Conservation (phyloP, 2,888 invertebrate genomes). For the Camptogramma bilineatum region DNA sequence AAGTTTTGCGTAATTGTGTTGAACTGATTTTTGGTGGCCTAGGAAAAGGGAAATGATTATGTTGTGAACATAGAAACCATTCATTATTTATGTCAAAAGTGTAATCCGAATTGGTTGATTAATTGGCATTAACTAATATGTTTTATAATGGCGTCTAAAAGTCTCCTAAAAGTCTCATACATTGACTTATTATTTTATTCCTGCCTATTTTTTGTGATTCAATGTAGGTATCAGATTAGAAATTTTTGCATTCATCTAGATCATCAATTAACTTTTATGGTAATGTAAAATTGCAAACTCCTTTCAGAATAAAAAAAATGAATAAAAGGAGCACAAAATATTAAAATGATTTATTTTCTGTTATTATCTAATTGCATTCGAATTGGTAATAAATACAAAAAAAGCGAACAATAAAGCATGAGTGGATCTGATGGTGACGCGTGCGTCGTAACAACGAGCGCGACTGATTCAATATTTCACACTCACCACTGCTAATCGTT, state of each 20-base stretch:
- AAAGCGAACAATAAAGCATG: slow-evolving; percentile 54
- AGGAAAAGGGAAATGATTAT: neutral
- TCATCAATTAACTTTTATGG: neutral
- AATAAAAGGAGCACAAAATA: neutral
- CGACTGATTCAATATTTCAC: slow-evolving; percentile 78
- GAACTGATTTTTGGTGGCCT: no score
- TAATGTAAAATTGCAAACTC: neutral
- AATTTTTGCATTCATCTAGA: neutral
- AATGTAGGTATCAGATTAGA: neutral
- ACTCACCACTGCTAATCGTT: slow-evolving; percentile 77
- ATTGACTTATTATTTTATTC: slow-evolving; percentile 1
- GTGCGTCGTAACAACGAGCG: slow-evolving; percentile 68
- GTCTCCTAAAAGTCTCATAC: neutral
- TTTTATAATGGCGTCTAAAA: neutral
- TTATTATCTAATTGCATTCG: slow-evolving; percentile 19
- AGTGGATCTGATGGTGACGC: slow-evolving; percentile 64
- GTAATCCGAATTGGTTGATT: slow-evolving; percentile 2
- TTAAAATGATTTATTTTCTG: slow-evolving; percentile 2
- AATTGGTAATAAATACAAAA: slow-evolving; percentile 45
- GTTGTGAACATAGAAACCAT: neutral
- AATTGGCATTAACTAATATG: slow-evolving; percentile 6
- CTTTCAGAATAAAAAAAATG: neutral
- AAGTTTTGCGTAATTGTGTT: no score
- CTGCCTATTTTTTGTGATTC: neutral
- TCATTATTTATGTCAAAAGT: neutral